phyloP scores from a whole-genome alignment of 2,113 vertebrate genomes.

The Spea multiplicata region DNA sequence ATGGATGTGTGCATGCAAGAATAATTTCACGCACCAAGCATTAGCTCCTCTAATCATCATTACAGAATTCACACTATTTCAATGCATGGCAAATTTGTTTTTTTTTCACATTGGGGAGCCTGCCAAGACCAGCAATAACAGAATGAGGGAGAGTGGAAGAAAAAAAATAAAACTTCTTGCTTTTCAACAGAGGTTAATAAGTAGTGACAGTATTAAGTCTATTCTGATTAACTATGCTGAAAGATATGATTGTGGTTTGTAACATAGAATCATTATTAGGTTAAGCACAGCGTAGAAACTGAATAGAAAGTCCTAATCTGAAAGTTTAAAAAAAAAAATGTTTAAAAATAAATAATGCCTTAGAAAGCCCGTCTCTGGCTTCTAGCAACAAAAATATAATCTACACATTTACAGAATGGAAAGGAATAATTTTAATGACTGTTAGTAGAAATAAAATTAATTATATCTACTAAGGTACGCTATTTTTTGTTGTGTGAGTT shows the following conservation, averaged over 20 bases:
- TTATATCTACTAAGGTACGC: too few species aligned
- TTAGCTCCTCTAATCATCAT: constrained; percentile 67
- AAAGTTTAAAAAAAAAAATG: constrained; percentile 23
- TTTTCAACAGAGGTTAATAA: constrained; percentile 99
- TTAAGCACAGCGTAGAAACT: constrained; percentile 91
- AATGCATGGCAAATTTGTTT: constrained; percentile 80
- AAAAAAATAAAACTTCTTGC: constrained; percentile 85
- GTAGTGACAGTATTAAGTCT: constrained; percentile 98
- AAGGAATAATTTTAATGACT: too few species aligned
- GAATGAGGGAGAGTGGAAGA: constrained; percentile 66
- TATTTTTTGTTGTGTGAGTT: too few species aligned
- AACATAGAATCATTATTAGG: constrained; percentile 94
- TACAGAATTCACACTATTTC: constrained; percentile 67
- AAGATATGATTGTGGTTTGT: constrained; percentile 91
- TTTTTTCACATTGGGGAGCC: constrained; percentile 74
- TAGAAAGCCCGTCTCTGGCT: too few species aligned
- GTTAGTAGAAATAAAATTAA: too few species aligned
- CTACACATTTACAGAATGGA: too few species aligned
- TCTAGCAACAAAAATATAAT: too few species aligned
- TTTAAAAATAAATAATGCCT: background rate
- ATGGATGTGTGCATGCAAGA: constrained; percentile 24
- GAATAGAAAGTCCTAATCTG: constrained; percentile 89
- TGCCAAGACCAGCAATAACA: constrained; percentile 92
- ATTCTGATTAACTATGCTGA: constrained; percentile 94
- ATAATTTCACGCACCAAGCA: constrained; percentile 65